phyloP scores from a whole-genome alignment of 2,888 invertebrate species.

The Parnassius apollo region DNA sequence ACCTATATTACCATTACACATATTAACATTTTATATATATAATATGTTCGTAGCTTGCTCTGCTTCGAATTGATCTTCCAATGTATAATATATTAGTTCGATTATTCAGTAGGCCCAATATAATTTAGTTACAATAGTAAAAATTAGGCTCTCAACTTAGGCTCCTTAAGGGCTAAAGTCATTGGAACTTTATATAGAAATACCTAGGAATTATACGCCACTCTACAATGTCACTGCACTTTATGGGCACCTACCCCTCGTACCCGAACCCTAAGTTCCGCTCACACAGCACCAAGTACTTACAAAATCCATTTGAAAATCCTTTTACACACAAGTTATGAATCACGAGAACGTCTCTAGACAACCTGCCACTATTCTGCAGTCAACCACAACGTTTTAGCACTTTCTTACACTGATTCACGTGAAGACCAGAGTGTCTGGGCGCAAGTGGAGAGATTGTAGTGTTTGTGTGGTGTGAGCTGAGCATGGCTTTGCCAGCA shows the following conservation, averaged over 20 bases:
- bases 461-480: conserved; percentile 63
- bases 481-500: conserved; percentile 70
- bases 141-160: conserved; percentile 63
- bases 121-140: conserved; percentile 60
- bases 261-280: conserved; percentile 29
- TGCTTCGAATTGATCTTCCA: conserved; percentile 32
- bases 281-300: conserved; percentile 43
- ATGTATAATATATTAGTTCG: conserved; percentile 56
- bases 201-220: conserved; percentile 48
- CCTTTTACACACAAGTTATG: conserved; percentile 22
- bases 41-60: conserved; percentile 49
- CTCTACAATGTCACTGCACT: conserved; percentile 34
- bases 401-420: conserved; percentile 46
- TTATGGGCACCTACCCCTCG: conserved; percentile 35
- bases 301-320: conserved; percentile 37
- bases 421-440: conserved; percentile 72
- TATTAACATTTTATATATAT: conserved; percentile 73
- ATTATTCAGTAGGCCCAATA: conserved; percentile 72
- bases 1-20: conserved; percentile 75
- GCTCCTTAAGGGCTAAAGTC: conserved; percentile 55
- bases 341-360: conserved; percentile 33
- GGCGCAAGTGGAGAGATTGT: conserved; percentile 65
- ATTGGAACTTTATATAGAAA: conserved; percentile 48
- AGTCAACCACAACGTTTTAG: conserved; percentile 39
- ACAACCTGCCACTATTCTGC: conserved; percentile 27